Evolutionary conservation across 2,113 vertebrate genomes (phyloP), one percentile per base, ranked within the genome.

Genomic region (Holacanthus passer): DNA sequence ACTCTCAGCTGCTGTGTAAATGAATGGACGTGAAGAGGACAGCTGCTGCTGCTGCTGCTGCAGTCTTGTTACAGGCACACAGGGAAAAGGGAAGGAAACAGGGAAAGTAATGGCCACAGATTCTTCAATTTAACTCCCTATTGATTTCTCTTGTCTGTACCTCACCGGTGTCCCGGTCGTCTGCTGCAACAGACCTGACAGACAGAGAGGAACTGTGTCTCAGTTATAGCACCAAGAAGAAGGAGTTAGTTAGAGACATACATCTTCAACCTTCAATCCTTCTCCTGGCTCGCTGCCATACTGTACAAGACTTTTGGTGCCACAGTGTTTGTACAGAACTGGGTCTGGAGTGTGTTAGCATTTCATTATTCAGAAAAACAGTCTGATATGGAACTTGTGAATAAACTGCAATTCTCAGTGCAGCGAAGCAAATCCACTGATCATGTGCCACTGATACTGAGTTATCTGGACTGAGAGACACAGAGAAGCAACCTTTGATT

Each of bases 101-200:
- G 91, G 87, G 56, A 87, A 92, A 86, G 83, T 93, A 94, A 94
- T 93, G 87, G 90, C 68, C 87, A 85, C 83, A 87, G 90, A 91
- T 91, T 94, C 89, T 93, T 90, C 90, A 90, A 92, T 94, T 90
- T 94, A 90, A 87, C 85, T 91, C 87, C 59, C 65, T 88, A 93
- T 94, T 16, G 92, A 94, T 95, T 92, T 91, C 79, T 78, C 68
- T 85, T 88, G 88, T 89, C 76, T 88, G 65, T 84, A 85, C 88
- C 67, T 76, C 48, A 41, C 77, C 27, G 72, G 86, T 79, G 83
- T 87, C 85, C 84, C 17, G 48, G 53, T 82, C 83, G 68, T 82
- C 78, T 82, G 68, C 76, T 68, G 78, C 79, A 39, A 56, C 79
- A 73, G 69, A 59, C 72, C 83, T 89, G 87, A 82, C 81, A 76